These are phyloP conservation scores for Dolichotis patagonum DNA, from an alignment of 2,113 vertebrate species.

Conservation along the genomic window DNA sequence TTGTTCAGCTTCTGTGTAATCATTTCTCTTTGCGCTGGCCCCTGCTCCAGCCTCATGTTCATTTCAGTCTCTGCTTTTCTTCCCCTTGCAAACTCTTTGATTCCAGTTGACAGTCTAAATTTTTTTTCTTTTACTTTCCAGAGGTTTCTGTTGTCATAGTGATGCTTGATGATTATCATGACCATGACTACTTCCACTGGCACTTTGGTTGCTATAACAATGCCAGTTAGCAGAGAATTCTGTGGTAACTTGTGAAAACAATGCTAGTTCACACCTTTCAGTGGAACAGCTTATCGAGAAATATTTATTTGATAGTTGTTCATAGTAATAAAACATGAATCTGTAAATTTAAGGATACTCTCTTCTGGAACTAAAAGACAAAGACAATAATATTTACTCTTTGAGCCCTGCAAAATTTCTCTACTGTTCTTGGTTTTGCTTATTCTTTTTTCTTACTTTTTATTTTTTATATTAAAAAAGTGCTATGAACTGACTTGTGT, in stretches of 20 bases:
- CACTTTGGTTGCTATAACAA: slow-evolving; percentile 87
- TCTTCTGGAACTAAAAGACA: background rate
- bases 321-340: background rate
- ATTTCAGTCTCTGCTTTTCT: slow-evolving; percentile 72
- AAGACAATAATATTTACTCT: background rate
- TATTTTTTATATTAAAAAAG: slow-evolving; percentile 2
- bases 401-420: background rate
- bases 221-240: slow-evolving; percentile 83
- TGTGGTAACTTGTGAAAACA: slow-evolving; percentile 80
- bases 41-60: slow-evolving; percentile 69
- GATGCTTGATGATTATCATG: slow-evolving; percentile 86
- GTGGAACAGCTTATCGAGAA: slow-evolving; percentile 7
- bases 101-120: slow-evolving; percentile 82
- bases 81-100: slow-evolving; percentile 79
- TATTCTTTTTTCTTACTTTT: background rate
- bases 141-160: slow-evolving; percentile 88
- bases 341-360: background rate
- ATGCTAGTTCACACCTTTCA: slow-evolving; percentile 62
- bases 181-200: slow-evolving; percentile 85
- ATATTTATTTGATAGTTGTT: background rate
- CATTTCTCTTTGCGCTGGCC: slow-evolving; percentile 71
- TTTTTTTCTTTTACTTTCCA: slow-evolving; percentile 84
- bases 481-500: background rate
- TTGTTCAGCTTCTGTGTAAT: slow-evolving; percentile 63
- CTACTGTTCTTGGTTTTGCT: background rate